Conservation (phyloP, 2,797 vertebrate species). For the Chaetophractus vellerosus region DNA sequence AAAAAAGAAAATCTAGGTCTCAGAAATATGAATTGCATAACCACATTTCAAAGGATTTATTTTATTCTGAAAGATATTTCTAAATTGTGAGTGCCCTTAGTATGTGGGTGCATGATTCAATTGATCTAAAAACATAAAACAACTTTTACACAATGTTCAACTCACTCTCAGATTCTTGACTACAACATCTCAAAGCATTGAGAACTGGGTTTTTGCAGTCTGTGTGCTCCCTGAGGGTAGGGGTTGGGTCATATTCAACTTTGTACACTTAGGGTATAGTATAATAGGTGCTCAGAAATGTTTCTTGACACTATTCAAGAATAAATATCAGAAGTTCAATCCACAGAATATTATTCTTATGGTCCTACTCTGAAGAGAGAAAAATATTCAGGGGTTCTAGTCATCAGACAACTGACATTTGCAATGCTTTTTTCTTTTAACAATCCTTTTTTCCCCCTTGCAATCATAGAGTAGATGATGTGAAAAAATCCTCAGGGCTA, state of each 20-base stretch:
- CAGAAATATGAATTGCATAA: constrained; percentile 49
- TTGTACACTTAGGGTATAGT: neutral
- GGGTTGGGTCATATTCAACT: no score
- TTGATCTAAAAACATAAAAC: constrained; percentile 36
- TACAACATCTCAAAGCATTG: neutral
- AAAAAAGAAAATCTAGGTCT: constrained; percentile 55
- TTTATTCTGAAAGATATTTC: constrained; percentile 49
- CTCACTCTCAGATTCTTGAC: neutral
- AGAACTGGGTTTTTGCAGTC: neutral
- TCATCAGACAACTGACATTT: neutral
- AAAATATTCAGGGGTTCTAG: neutral
- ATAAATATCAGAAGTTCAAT: constrained; percentile 43
- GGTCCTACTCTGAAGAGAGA: neutral
- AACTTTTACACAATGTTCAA: neutral
- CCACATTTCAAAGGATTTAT: constrained; percentile 44
- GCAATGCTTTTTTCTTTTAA: neutral
- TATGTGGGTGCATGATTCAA: constrained; percentile 12
- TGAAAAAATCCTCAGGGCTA: neutral
- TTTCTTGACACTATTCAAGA: constrained; percentile 31
- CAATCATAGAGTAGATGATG: neutral
- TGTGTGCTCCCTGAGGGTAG: no score
- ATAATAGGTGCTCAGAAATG: neutral
- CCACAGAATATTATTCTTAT: constrained; percentile 23
- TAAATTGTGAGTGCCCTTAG: neutral
- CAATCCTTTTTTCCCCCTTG: neutral